Evolutionary conservation across 1,140 invertebrate species (phyloP).

Genomic region (Micrasema longulum): DNA sequence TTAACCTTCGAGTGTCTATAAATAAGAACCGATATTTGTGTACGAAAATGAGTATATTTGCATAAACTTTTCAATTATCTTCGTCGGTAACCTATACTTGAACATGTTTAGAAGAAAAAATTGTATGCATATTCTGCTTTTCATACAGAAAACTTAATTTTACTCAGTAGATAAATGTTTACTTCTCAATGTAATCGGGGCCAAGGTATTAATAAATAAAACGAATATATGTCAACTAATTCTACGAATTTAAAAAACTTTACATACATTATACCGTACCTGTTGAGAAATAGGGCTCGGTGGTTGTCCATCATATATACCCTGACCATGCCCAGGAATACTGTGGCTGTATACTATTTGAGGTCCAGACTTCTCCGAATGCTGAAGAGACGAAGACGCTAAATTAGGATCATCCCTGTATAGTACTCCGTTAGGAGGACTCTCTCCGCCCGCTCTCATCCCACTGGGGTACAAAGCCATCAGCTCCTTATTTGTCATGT

Average conservation of each 20-base stretch:
- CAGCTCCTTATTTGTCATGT: constrained; percentile 59
- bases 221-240: too few relatives aligned
- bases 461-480: constrained; percentile 62
- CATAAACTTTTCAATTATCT: too few relatives aligned
- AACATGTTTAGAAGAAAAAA: too few relatives aligned
- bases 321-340: constrained; percentile 59
- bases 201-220: too few relatives aligned
- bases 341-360: constrained; percentile 64
- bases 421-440: constrained; percentile 62
- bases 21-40: too few relatives aligned
- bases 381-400: constrained; percentile 67
- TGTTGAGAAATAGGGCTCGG: constrained; percentile 68
- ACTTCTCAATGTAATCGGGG: too few relatives aligned
- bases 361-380: constrained; percentile 57
- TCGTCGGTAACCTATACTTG: too few relatives aligned
- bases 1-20: too few relatives aligned
- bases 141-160: too few relatives aligned
- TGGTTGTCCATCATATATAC: constrained; percentile 66
- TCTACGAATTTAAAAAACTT: constrained; percentile 1
- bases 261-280: constrained; percentile 54
- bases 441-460: constrained; percentile 60
- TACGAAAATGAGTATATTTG: too few relatives aligned
- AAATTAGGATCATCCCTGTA: constrained; percentile 72
- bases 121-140: too few relatives aligned
- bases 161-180: too few relatives aligned